Percentiles rank a stretch among this genome's conserved stretches.
These are phyloP conservation scores for Philotrypesis tridentata DNA, from an alignment of 1,140 invertebrate species.

Conservation along the genomic window DNA sequence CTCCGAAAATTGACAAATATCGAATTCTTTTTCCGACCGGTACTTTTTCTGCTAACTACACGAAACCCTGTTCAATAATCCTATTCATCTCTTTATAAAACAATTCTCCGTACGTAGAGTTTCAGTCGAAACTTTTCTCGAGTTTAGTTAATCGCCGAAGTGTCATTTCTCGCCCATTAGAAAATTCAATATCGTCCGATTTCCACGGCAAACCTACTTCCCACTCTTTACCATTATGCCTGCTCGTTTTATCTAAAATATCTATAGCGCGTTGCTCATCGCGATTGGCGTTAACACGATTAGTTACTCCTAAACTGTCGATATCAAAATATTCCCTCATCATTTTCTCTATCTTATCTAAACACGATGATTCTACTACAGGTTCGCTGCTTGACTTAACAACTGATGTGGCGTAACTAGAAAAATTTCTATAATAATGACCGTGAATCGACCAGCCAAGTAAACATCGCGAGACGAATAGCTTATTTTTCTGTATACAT, in stretches of 20 bases:
- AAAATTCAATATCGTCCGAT: not conserved
- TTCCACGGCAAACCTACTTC: conserved; percentile 12
- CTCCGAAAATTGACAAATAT: not conserved
- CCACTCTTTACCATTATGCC: not conserved
- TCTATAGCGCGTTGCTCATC: not conserved
- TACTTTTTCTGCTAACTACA: not conserved
- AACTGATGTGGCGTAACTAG: too few relatives aligned
- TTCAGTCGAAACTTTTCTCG: not conserved
- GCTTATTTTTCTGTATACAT: not conserved
- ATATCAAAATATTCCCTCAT: not conserved
- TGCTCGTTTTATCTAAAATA: conserved; percentile 11
- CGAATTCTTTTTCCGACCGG: too few relatives aligned
- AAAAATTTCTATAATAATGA: not conserved
- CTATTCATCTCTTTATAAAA: conserved; percentile 11
- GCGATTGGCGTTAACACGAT: not conserved
- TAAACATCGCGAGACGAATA: not conserved
- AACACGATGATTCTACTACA: not conserved
- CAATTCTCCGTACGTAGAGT: not conserved
- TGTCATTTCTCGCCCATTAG: not conserved
- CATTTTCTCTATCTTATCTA: not conserved
- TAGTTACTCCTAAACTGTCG: not conserved
- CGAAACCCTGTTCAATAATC: not conserved
- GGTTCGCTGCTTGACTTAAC: not conserved
- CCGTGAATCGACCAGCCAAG: not conserved
- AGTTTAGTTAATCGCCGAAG: not conserved